phyloP scores from a whole-genome alignment of 2,888 invertebrate species.

The Sceliomorpha sp. region DNA sequence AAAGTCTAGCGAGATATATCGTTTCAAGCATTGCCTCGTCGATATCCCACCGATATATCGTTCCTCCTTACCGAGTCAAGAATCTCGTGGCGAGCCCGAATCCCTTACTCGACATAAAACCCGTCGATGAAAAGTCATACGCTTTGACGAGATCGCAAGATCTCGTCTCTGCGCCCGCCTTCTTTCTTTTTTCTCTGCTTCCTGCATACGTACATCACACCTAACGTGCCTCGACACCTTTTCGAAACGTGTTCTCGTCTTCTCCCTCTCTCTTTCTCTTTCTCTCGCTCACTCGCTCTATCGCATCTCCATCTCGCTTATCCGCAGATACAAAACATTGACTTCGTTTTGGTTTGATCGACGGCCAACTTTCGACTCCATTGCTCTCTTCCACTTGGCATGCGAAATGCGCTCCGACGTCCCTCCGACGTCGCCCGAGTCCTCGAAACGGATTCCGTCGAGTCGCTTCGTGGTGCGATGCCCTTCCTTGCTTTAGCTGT shows the following conservation, averaged over 20 bases:
- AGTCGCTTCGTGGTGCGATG: constrained; percentile 26
- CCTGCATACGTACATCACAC: constrained; percentile 2
- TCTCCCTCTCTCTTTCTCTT: no score
- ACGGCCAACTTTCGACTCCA: constrained; percentile 34
- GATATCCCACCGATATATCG: constrained; percentile 47
- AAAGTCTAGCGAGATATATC: constrained; percentile 26
- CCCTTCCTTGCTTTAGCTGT: no score
- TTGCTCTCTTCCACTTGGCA: constrained; percentile 11
- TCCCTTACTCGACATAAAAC: constrained; percentile 54
- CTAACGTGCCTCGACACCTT: constrained; percentile 23
- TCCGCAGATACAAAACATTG: constrained; percentile 34
- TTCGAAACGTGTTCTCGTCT: no score
- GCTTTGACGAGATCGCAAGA: constrained; percentile 45
- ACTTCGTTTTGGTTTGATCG: constrained; percentile 44
- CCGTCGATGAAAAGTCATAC: constrained; percentile 59
- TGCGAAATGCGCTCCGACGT: constrained; percentile 23
- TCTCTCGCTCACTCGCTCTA: no score
- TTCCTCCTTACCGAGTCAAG: constrained; percentile 46
- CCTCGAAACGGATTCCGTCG: constrained; percentile 28
- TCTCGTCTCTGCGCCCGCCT: constrained; percentile 34
- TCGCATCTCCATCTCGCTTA: no score
- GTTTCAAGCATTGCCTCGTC: constrained; percentile 27
- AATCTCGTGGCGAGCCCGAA: constrained; percentile 49
- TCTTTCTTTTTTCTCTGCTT: constrained; percentile 15
- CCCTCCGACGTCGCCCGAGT: constrained; percentile 11